Evolutionary conservation across 2,113 vertebrate species (phyloP), one percentile per base, ranked within the genome.

Genomic region (Scophthalmus maximus): DNA sequence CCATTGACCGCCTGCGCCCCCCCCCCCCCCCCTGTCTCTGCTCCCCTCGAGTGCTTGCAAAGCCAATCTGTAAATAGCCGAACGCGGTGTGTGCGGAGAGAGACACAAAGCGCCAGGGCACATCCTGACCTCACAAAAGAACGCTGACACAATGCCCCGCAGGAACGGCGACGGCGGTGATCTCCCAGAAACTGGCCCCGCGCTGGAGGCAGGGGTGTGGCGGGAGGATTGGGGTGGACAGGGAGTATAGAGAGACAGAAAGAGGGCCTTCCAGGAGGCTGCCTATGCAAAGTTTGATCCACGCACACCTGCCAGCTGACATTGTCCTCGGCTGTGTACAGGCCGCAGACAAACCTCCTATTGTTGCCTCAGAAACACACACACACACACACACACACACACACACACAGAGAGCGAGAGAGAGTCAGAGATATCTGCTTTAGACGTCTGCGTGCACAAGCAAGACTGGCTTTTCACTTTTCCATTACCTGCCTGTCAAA

Each of bases 261-360:
- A 80, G 53, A 46, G 50, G 51, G 42, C 75, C 61, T 50, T 80
- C 83, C 34, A 81, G 84, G 79, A 89, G 88, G 78, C 78, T 65
- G 83, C 56, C 88, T 92, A 94, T 94, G 93, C 93, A 94, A 94
- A 94, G 91, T 85, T 84, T 84, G 60, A 78, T 76, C 80, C 83
- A 51, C 10, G 59, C 92, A 92, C 93, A 94, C 93, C 93, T 94
- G 94, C 88, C 79, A 78, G 76, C 55, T 30, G 17, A 64, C 75
- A 91, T 93, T 93, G 86, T 92, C 84, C 87, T 74, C 56, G 18
- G 50, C 55, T 9, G 18, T 68, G 75, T 70, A 26, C 75, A 68
- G 62, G 83, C 85, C 87, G 47, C 82, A 90, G 84, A 92, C 92
- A 93, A 91, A 83, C 86, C 83, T 83, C 34, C 86, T 72, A 93